These are phyloP conservation scores for Phalloptychus januarius DNA, from an alignment of 2,797 vertebrate species.

Conservation along the genomic window DNA sequence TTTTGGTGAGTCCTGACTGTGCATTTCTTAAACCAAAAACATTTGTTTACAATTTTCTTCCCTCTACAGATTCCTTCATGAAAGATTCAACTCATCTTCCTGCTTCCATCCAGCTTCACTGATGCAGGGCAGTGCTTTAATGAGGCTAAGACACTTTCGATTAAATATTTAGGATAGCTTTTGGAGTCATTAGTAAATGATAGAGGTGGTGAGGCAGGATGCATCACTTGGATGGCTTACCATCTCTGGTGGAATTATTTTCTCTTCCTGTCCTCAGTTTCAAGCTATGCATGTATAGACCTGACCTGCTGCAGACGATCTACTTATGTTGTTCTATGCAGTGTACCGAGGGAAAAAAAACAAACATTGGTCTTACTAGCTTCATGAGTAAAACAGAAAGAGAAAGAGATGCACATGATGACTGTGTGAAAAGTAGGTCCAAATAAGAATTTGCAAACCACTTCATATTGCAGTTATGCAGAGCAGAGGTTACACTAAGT, in stretches of 20 bases:
- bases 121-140: neutral
- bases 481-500: conserved; percentile 38
- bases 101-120: neutral
- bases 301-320: neutral
- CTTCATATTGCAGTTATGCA: conserved; percentile 22
- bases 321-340: neutral
- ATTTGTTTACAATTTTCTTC: neutral
- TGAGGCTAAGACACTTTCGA: neutral
- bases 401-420: neutral
- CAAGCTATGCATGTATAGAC: neutral
- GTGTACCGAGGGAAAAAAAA: neutral
- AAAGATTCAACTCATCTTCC: neutral
- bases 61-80: neutral
- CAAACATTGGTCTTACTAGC: neutral
- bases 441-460: conserved; percentile 13
- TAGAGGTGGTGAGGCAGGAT: neutral
- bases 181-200: neutral
- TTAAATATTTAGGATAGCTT: conserved; percentile 7
- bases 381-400: neutral
- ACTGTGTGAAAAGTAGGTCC: conserved; percentile 2
- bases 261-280: neutral
- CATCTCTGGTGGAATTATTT: neutral
- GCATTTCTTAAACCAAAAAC: neutral
- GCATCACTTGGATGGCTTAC: neutral
- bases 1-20: neutral